These are phyloP conservation scores for Aleiodes testaceus DNA, from an alignment of 2,888 invertebrate species.

Conservation along the genomic window DNA sequence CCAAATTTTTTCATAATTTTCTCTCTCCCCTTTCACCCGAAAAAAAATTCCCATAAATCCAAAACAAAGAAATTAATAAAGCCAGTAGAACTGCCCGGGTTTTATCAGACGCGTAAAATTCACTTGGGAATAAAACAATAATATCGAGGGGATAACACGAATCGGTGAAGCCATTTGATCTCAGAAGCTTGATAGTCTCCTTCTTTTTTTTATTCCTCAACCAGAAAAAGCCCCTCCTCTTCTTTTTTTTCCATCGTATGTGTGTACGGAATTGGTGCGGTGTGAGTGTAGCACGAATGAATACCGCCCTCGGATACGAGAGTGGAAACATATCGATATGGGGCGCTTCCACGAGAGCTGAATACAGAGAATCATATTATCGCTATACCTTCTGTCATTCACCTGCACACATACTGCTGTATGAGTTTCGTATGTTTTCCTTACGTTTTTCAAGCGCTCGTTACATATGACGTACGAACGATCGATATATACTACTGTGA, in stretches of 20 bases:
- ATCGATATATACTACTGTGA: conserved; percentile 24
- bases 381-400: conserved; percentile 59
- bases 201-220: conserved; percentile 2
- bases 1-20: not conserved
- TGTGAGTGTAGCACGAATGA: conserved; percentile 45
- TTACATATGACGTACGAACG: conserved; percentile 23
- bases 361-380: conserved; percentile 73
- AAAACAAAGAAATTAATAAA: no score
- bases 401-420: conserved; percentile 45
- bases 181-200: conserved; percentile 55
- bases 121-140: conserved; percentile 71
- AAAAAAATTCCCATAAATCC: no score
- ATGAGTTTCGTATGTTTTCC: conserved; percentile 37
- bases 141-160: conserved; percentile 70
- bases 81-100: no score
- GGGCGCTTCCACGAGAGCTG: conserved; percentile 68
- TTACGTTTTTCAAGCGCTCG: not conserved
- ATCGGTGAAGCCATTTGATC: conserved; percentile 73
- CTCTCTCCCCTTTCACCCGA: no score
- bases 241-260: not conserved
- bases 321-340: conserved; percentile 69
- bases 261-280: conserved; percentile 16
- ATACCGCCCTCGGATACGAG: conserved; percentile 40
- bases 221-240: not conserved
- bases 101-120: conserved; percentile 56